phyloP scores from a whole-genome alignment of 2,888 invertebrate species.

The Hypena proboscidalis region DNA sequence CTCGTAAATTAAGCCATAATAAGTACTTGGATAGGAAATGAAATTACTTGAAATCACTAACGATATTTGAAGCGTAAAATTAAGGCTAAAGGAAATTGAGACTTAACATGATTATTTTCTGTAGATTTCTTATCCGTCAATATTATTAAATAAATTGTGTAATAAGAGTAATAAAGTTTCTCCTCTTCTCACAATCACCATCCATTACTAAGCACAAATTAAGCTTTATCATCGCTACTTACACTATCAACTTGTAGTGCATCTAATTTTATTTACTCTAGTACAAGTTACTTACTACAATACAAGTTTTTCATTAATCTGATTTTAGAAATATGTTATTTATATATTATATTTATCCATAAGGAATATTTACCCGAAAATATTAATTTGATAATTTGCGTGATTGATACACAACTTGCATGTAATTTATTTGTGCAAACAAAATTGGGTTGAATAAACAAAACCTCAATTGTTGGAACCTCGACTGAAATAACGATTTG shows the following conservation, averaged over 20 bases:
- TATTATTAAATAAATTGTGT: conserved; percentile 23
- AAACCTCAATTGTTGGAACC: not conserved
- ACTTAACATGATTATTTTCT: conserved; percentile 22
- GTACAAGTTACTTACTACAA: too few species aligned
- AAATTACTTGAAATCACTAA: not conserved
- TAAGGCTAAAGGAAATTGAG: conserved; percentile 7
- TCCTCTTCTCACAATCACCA: conserved; percentile 21
- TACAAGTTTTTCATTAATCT: too few species aligned
- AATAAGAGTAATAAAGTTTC: conserved; percentile 22
- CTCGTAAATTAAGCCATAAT: conserved; percentile 3
- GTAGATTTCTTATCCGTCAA: conserved; percentile 19
- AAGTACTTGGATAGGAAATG: not conserved
- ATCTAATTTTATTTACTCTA: too few species aligned
- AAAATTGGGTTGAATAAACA: conserved; percentile 1
- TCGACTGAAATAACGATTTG: not conserved
- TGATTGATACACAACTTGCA: not conserved
- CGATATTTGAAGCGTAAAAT: conserved; percentile 10
- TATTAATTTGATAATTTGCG: too few species aligned
- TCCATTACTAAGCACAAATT: conserved; percentile 31
- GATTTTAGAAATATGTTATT: too few species aligned
- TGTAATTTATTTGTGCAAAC: not conserved
- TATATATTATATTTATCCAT: too few species aligned
- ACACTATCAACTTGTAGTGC: too few species aligned
- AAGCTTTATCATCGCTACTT: conserved; percentile 29
- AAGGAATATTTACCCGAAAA: too few species aligned